Base-by-base conservation (phyloP, 2,888 invertebrate species). In the Furcula furcula region DNA sequence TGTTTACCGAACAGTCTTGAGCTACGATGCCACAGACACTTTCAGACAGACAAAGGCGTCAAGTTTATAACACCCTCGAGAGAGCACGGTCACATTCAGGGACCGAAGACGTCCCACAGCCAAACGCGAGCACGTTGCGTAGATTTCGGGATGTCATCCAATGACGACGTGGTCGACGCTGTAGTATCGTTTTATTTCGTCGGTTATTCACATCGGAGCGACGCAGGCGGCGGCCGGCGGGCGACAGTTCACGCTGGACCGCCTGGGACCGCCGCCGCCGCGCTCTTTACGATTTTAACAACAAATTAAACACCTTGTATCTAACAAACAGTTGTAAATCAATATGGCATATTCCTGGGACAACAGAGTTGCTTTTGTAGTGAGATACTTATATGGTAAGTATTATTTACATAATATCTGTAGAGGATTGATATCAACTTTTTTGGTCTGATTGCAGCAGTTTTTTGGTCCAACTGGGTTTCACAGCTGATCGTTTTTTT, bases 271-370 rank as follows among this genome's bases (percentile, higher is more conserved):
- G n/a, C n/a, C n/a, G 70, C 65, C 68, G 72, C 66, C 64, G 66
- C 65, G 72, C 60, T 44, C 42, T 44, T 37, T 30, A 29, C 34
- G 14, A 37, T 23, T 13, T 27, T 27, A 22, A 25, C 28, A 22
- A 46, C 28, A 10, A 29, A 21, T 14, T 20, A 31, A 28, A 28
- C 19, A 29, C 18, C 23, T 25, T 39, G 40, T 21, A 35, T 34
- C 25, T 31, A 44, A 41, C 25, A 38, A 39, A 39, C 30, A 34
- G 19, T 46, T 23, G 37, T 42, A 34, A 40, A 41, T 31, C 14
- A 53, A 35, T 27, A 95, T 95, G 95, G 94, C 94, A 38, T 94
- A 94, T 84, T 91, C 92, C 68, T 95, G 95, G 95, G 94, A 95
- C 72, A 95, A 93, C 82, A 91, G 95, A 73, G 95, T 95, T 50